Base-by-base conservation (phyloP, 1,140 invertebrate species). In the Drosophila cardini region DNA sequence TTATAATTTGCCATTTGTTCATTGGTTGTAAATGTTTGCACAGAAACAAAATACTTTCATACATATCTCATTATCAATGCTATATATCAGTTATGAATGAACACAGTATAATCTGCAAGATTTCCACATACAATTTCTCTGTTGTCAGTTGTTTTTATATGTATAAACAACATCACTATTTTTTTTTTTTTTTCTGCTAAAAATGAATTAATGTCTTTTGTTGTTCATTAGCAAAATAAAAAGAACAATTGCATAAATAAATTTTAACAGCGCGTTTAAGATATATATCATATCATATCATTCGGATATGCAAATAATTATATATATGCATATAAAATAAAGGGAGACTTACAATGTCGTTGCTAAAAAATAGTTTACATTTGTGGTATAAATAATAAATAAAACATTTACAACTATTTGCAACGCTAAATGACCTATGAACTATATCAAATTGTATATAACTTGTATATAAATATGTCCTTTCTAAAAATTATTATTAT, bases 381-480 rank as follows among this genome's bases (percentile, higher is more conserved):
- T 69, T 68, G 45, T 68, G 68, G 63, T 80, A 75, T 81, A 86
- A 85, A 85, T 87, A 87, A 87, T 89, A 87, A 87, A 87, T 89
- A 84, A 87, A 84, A 87, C 73, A 80, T 80, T 89, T 87, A 89
- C 56, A 89, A 84, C 84, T 89, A 89, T 78, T 60, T 89, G 80
- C 84, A 84, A 89, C 80, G 80, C 84, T 86, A 87, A 64, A 84
- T 74, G 80, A 80, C 84, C 74, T 84, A 89, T 83, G 63, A 84
- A 89, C 80, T 89, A 89, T 86, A 86, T 86, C 74, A 77, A 83
- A 85, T 76, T 86, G 78, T 86, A 89, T 77, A 80, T 80, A 77
- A 76, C 68, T 78, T 77, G 76, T 89, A 89, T 84, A 89, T 89
- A 89, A 89, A 89, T 89, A 89, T 84, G 84, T 89, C 65, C 71